Percentiles rank a stretch among this genome's conserved stretches.
These are phyloP conservation scores for Sarcophaga variegata DNA, from an alignment of 2,888 invertebrate genomes.

Conservation along the genomic window DNA sequence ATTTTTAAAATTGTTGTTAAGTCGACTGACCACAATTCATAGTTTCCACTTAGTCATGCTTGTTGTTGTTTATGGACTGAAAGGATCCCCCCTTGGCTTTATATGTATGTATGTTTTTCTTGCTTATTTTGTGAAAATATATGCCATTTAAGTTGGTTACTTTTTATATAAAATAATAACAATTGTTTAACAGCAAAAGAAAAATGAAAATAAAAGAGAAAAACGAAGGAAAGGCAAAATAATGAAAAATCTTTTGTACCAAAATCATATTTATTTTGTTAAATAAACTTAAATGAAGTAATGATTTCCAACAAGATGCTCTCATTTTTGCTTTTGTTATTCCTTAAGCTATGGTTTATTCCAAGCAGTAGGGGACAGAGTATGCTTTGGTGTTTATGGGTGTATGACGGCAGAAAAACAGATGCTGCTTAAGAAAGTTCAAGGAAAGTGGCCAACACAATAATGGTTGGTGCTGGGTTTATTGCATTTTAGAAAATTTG, in stretches of 20 bases:
- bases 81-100: not conserved
- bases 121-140: no score
- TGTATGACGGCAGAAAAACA: no score
- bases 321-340: not conserved
- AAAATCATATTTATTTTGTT: constrained; percentile 30
- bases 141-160: no score
- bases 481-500: no score
- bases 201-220: not conserved
- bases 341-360: not conserved
- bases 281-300: constrained; percentile 41
- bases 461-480: no score
- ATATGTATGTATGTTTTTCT: no score
- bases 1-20: not conserved
- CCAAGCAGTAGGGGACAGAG: not conserved
- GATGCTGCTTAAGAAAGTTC: no score
- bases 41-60: not conserved
- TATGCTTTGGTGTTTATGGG: no score
- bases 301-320: constrained; percentile 23
- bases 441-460: no score
- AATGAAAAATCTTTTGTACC: not conserved
- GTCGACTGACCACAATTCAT: not conserved
- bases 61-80: not conserved
- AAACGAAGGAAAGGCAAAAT: not conserved
- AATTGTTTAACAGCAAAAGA: not conserved
- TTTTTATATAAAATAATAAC: not conserved